Evolutionary conservation across 2,113 vertebrate species (phyloP).

Genomic region (Oenanthe oenanthe): DNA sequence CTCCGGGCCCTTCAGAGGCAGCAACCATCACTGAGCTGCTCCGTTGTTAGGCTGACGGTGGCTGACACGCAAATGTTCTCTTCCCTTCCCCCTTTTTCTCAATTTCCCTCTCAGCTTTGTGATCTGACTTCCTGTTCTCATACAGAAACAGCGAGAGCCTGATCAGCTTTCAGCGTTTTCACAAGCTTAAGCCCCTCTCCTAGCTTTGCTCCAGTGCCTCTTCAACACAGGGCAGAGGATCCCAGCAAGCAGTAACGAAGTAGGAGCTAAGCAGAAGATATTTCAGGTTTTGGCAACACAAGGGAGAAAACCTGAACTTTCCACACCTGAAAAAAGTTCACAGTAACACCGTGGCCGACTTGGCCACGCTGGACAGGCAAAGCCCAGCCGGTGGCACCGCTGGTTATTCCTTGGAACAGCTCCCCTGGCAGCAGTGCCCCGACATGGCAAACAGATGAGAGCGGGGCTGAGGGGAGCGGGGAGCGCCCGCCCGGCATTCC

Average conservation of each 20-base stretch:
- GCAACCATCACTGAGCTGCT: not conserved
- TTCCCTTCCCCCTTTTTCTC: constrained; percentile 48
- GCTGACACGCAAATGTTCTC: not conserved
- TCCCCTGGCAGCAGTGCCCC: not conserved
- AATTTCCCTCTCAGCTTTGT: constrained; percentile 9
- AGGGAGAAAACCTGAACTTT: not conserved
- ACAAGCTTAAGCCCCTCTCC: not conserved
- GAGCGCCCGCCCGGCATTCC: too few relatives aligned
- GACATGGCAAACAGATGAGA: accelerated
- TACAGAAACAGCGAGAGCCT: not conserved
- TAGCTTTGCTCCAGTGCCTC: not conserved
- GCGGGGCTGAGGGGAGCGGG: accelerated
- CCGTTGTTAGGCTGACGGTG: accelerated
- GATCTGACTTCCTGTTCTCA: constrained; percentile 58
- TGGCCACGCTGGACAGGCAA: not conserved
- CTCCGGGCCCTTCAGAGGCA: not conserved
- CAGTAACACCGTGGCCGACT: not conserved
- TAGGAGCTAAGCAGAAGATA: not conserved
- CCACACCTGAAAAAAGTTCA: not conserved
- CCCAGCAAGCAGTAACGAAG: accelerated
- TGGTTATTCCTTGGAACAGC: not conserved
- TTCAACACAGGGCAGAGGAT: not conserved
- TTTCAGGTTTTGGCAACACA: not conserved
- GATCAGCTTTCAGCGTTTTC: not conserved
- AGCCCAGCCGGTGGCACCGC: not conserved